phyloP scores from a whole-genome alignment of 2,797 vertebrate species.

The Neopelma chrysocephalum region DNA sequence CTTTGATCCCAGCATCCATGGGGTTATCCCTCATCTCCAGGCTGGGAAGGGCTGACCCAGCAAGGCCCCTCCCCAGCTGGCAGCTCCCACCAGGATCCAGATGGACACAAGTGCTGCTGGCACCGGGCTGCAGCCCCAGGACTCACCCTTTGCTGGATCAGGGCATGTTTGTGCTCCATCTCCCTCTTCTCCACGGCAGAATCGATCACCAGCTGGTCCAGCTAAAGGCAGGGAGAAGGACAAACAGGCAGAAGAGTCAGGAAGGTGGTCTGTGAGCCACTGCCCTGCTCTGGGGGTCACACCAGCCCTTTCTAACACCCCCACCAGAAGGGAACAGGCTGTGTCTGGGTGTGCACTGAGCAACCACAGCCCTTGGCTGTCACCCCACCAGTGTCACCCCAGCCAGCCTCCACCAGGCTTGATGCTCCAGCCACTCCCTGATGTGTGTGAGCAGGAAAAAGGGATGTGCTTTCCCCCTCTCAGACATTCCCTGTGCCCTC shows the following conservation, averaged over 20 bases:
- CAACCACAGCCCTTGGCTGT: not conserved
- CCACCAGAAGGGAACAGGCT: not conserved
- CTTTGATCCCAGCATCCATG: not conserved
- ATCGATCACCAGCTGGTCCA: constrained; percentile 97
- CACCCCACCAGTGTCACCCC: not conserved
- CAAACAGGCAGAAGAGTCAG: not conserved
- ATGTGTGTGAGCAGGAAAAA: rapidly evolving
- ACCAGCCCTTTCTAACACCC: not conserved
- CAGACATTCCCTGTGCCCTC: not conserved
- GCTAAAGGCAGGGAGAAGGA: constrained; percentile 67
- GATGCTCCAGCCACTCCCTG: not conserved
- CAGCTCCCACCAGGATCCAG: not conserved
- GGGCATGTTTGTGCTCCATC: constrained; percentile 95
- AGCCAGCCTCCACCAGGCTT: not conserved
- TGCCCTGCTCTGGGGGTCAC: not conserved
- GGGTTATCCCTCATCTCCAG: not conserved
- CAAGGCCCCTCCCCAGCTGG: not conserved
- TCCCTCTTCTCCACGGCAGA: constrained; percentile 96
- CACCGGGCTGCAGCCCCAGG: not conserved
- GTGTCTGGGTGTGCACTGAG: not conserved
- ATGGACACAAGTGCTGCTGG: not conserved
- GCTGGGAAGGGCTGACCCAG: not conserved
- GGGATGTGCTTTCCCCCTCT: not conserved
- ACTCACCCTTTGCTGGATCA: constrained; percentile 94
- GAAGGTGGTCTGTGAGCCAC: not conserved